Evolutionary conservation across 1,140 invertebrate genomes (phyloP).

Genomic region (Drusus annulatus): DNA sequence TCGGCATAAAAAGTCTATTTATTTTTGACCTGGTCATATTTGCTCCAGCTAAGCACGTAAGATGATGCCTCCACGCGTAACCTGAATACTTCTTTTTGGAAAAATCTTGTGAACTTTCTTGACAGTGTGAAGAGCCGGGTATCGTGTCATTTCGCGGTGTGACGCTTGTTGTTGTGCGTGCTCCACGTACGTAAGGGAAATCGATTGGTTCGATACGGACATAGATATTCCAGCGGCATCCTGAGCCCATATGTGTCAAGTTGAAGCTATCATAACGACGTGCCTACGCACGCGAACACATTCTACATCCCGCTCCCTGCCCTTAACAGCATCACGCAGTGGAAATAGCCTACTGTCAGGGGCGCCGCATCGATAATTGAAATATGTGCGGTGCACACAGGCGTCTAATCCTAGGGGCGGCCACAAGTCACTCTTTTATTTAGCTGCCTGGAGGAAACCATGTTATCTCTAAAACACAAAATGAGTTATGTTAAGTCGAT

Average conservation of each 20-base stretch:
- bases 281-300: conserved; percentile 1
- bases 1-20: conserved; percentile 14
- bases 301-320: conserved; percentile 1
- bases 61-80: background rate
- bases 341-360: no score
- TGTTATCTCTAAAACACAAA: no score
- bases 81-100: background rate
- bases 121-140: background rate
- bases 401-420: no score
- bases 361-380: no score
- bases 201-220: conserved; percentile 5
- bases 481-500: no score
- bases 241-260: conserved; percentile 29
- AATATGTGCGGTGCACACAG: no score
- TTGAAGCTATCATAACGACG: background rate
- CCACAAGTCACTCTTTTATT: no score
- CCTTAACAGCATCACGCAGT: background rate
- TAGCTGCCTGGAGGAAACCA: no score
- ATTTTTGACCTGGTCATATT: conserved; percentile 21
- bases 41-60: conserved; percentile 6
- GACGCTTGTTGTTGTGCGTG: conserved; percentile 2
- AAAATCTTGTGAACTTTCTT: no score
- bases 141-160: background rate
- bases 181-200: conserved; percentile 26
- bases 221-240: conserved; percentile 25